A percentile compares a stretch with the other conserved stretches of the same genome.
Conservation (phyloP, 1,140 invertebrate species). For the Pseudomyrmex dendroicus region DNA sequence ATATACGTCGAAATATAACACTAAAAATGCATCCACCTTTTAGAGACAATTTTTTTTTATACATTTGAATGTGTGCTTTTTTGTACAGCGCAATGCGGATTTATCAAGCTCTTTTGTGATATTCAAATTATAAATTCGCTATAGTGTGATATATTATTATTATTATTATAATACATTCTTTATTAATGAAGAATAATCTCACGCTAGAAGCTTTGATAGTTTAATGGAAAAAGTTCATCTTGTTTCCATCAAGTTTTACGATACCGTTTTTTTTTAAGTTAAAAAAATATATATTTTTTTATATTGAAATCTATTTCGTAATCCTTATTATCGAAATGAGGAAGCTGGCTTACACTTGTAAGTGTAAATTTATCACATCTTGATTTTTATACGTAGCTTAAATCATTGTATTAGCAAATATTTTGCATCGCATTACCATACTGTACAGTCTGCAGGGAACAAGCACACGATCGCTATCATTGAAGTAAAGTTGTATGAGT, state of each 20-base stretch:
- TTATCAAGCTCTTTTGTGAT: not conserved
- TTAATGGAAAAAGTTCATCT: too few species aligned
- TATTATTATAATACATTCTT: too few species aligned
- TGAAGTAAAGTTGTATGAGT: slow-evolving; percentile 52
- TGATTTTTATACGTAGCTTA: slow-evolving; percentile 23
- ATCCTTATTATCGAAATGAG: too few species aligned
- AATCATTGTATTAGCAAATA: slow-evolving; percentile 27
- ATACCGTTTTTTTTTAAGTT: too few species aligned
- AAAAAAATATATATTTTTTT: too few species aligned
- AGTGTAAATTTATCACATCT: not conserved
- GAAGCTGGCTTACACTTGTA: too few species aligned
- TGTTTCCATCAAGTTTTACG: too few species aligned
- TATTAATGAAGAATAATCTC: too few species aligned
- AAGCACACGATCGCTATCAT: slow-evolving; percentile 42
- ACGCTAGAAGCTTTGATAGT: too few species aligned
- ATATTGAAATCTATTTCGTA: too few species aligned
- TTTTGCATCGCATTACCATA: slow-evolving; percentile 17
- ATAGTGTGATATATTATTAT: too few species aligned
- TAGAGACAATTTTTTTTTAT: slow-evolving; percentile 6
- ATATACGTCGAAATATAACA: slow-evolving; percentile 18
- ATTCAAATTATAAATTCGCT: slow-evolving; percentile 18
- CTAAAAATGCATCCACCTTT: not conserved
- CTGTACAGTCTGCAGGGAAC: not conserved
- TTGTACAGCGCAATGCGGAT: not conserved
- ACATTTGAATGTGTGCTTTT: not conserved